Evolutionary conservation across 2,888 invertebrate species (phyloP).

Genomic region (Anaspis maculata): DNA sequence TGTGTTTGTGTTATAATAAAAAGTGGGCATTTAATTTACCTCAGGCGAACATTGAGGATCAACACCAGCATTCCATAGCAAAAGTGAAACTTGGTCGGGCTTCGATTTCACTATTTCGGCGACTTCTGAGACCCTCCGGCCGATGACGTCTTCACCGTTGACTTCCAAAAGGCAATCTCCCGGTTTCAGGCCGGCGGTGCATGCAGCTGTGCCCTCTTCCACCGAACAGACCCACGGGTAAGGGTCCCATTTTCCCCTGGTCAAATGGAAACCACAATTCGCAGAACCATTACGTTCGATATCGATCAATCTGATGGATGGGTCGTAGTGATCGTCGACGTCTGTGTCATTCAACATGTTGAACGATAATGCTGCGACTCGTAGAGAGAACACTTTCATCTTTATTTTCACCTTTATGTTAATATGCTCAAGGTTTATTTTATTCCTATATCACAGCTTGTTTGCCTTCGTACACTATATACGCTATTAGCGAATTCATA

Average conservation of each 20-base stretch:
- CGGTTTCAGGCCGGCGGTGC: slow-evolving; percentile 53
- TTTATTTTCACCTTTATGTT: slow-evolving; percentile 32
- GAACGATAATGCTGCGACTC: slow-evolving; percentile 18
- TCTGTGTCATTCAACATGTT: slow-evolving; percentile 34
- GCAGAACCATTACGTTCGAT: slow-evolving; percentile 51
- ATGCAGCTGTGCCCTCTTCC: slow-evolving; percentile 53
- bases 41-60: slow-evolving; percentile 44
- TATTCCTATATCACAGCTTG: slow-evolving; percentile 20
- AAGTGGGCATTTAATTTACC: slow-evolving; percentile 27
- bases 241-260: slow-evolving; percentile 71
- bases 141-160: slow-evolving; percentile 47
- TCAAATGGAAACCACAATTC: slow-evolving; percentile 63
- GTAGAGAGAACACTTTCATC: slow-evolving; percentile 19
- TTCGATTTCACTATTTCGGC: slow-evolving; percentile 45
- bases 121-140: slow-evolving; percentile 46
- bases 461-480: slow-evolving; percentile 29
- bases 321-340: slow-evolving; percentile 29
- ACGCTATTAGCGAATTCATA: slow-evolving; percentile 5
- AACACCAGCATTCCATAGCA: slow-evolving; percentile 46
- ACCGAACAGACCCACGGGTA: slow-evolving; percentile 73
- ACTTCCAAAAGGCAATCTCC: slow-evolving; percentile 65
- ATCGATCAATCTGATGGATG: slow-evolving; percentile 42
- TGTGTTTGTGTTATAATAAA: no score
- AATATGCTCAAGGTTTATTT: slow-evolving; percentile 26
- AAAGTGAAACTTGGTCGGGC: slow-evolving; percentile 39